Evolutionary conservation across 2,113 vertebrate species (phyloP), one percentile per base, ranked within the genome.

Genomic region (Rhea pennata): DNA sequence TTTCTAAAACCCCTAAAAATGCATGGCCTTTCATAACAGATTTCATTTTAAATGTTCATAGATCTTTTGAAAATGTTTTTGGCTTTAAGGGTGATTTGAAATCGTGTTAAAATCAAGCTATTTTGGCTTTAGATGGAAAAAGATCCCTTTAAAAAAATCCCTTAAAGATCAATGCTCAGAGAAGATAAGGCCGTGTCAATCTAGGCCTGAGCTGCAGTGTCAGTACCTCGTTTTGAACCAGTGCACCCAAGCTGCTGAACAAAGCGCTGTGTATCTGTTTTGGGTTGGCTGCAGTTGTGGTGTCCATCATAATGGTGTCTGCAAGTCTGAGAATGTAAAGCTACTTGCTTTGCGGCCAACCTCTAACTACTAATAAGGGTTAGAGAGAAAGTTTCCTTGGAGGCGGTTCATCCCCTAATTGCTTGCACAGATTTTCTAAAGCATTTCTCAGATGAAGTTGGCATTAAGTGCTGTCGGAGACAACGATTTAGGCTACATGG

Each of bases 301-400:
- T 23, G 8, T 89, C 91, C 87, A 74, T 93, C 95, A 85, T 50
- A 79, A 92, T 95, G 95, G 96, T 95, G 94, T 96, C 96, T 96
- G 89, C 78, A 77, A 95, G 94, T 95, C 96, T 96, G 96, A 95
- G 94, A 97, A 96, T 96, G 95, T 87, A 89, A 95, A 95, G 92
- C 94, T 96, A 27, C 94, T 93, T 67, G 53, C 94, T 92, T 83
- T 95, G 96, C 2, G 91, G 96, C 96, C 96, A 97, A 93, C 89
- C 96, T 92, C 94, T 93, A 95, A 95, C 89, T 96, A 80, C 87
- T 95, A 92, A 95, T 91, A 87, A 96, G 84, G 78, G 95, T 67
- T 96, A 91, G 91, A 67, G 94, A 95, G 89, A 96, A 97, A 95
- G 75, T 95, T 95, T 91, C 81, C 87, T 92, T 96, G 89, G 87